These are phyloP conservation scores for Delia radicum DNA, from an alignment of 1,140 invertebrate genomes.

Conservation along the genomic window DNA sequence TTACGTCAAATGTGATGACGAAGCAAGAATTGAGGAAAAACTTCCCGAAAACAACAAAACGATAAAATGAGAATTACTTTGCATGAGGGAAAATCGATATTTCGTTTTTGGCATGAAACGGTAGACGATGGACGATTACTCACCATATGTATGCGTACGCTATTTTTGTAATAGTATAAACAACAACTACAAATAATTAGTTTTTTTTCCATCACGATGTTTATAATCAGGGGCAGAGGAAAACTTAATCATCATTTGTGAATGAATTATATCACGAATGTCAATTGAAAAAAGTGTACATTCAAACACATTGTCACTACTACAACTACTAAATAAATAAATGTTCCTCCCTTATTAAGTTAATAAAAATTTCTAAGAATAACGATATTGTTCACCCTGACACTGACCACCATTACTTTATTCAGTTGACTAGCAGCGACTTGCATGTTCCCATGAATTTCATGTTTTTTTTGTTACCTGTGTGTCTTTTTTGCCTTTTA, in stretches of 20 bases:
- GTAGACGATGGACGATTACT: slow-evolving; percentile 7
- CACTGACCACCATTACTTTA: not conserved
- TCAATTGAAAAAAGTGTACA: too few species aligned
- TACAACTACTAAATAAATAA: too few species aligned
- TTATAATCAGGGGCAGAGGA: not conserved
- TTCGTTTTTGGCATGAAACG: not conserved
- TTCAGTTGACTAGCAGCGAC: not conserved
- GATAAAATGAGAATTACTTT: not conserved
- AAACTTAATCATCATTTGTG: too few species aligned
- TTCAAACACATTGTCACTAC: too few species aligned
- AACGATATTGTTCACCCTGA: slow-evolving; percentile 4
- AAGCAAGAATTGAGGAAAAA: too few species aligned
- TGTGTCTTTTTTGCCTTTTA: too few species aligned
- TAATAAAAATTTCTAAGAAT: not conserved
- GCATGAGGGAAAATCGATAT: not conserved
- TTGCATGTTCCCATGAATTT: slow-evolving; percentile 9
- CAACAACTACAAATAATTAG: not conserved
- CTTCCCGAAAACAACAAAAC: not conserved
- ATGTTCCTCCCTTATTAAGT: not conserved
- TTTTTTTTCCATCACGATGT: too few species aligned
- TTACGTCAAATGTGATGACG: not conserved
- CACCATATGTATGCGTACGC: not conserved
- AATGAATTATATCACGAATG: too few species aligned
- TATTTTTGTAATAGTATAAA: not conserved
- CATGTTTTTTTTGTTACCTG: too few species aligned